Conservation (phyloP, 2,797 vertebrate genomes). For the Syndactyla subalaris region DNA sequence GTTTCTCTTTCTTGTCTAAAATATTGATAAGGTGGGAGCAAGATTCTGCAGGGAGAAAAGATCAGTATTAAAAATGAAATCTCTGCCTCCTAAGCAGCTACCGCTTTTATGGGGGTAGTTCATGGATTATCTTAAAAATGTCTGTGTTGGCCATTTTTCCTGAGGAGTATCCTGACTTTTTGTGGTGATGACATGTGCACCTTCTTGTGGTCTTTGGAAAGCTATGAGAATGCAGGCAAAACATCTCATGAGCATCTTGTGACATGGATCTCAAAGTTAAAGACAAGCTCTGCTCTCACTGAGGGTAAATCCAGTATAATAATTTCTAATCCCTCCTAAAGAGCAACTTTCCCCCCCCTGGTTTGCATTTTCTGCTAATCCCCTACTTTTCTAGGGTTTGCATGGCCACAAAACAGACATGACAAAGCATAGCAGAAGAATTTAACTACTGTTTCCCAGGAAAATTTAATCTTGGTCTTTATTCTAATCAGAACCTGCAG, state of each 20-base stretch:
- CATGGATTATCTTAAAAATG: not conserved
- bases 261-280: not conserved
- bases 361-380: not conserved
- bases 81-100: not conserved
- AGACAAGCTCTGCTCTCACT: not conserved
- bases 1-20: slow-evolving; percentile 45
- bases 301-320: not conserved
- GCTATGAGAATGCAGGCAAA: not conserved
- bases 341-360: not conserved
- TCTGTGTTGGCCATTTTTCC: not conserved
- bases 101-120: not conserved
- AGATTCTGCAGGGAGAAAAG: not conserved
- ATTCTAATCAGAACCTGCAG: not conserved
- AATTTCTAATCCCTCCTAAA: not conserved
- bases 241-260: not conserved
- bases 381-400: not conserved
- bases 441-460: not conserved
- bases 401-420: not conserved
- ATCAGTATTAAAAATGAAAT: not conserved
- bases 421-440: not conserved
- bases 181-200: not conserved
- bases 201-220: not conserved
- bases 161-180: not conserved
- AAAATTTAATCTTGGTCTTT: not conserved
- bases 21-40: slow-evolving; percentile 56